A percentile compares a stretch with the other conserved stretches of the same genome.
Conservation (phyloP, 2,888 invertebrate species). For the Melieria picta region DNA sequence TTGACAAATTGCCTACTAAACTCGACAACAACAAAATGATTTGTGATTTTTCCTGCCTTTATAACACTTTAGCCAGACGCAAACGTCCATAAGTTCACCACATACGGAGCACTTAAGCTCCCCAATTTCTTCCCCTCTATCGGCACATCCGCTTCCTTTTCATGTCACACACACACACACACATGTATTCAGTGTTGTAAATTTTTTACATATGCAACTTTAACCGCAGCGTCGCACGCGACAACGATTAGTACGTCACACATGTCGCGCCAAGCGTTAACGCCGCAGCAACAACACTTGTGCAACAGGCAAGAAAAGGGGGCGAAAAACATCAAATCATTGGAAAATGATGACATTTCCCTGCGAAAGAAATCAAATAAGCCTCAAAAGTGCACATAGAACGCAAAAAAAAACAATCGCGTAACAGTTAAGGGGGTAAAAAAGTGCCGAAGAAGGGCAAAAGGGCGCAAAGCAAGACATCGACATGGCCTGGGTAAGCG, state of each 20-base stretch:
- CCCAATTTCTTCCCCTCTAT: too few relatives aligned
- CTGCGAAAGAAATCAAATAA: slow-evolving; percentile 37
- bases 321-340: slow-evolving; percentile 30
- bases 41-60: too few relatives aligned
- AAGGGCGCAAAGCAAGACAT: too few relatives aligned
- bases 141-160: too few relatives aligned
- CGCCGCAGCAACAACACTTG: slow-evolving; percentile 24
- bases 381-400: neutral
- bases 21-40: slow-evolving; percentile 3
- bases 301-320: slow-evolving; percentile 31
- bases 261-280: slow-evolving; percentile 11
- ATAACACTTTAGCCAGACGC: too few relatives aligned
- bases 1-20: neutral
- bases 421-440: neutral
- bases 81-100: too few relatives aligned
- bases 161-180: too few relatives aligned
- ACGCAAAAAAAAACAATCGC: slow-evolving; percentile 33
- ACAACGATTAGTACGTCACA: slow-evolving; percentile 33
- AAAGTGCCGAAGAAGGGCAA: neutral
- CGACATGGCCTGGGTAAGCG: too few relatives aligned
- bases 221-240: slow-evolving; percentile 42
- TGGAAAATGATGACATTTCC: slow-evolving; percentile 43
- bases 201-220: slow-evolving; percentile 12
- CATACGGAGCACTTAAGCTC: too few relatives aligned
- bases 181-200: neutral